Evolutionary conservation across 2,888 invertebrate genomes (phyloP), one percentile per base, ranked within the genome.

Genomic region (Dynastes maya): DNA sequence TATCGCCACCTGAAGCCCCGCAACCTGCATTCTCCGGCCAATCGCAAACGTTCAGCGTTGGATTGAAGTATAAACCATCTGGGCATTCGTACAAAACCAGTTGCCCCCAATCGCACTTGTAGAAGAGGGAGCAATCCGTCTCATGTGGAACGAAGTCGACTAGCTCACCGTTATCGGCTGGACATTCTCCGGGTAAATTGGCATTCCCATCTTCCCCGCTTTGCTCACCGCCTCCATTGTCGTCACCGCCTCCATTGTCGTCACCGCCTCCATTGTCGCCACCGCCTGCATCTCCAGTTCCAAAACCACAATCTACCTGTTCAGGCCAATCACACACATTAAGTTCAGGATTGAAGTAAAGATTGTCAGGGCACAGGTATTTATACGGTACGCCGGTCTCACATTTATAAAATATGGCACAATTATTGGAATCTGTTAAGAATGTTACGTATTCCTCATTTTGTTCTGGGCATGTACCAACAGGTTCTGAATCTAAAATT

Each of bases 61-160:
- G 72, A 37, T 79, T 80, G 51, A 80, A 80, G 67, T 80, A 77
- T 2, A 80, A 49, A 22, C 71, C 65, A 11, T 45, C 67, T 1
- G 76, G 79, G 49, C n/a, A 32, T 32, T 32, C 3, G 13, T n/a
- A n/a, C 11, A 76, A 49, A 11, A 76, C 67, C 0, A 40, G 61
- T 2, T 40, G 32, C 11, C 79, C 79, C 58, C 55, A 53, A 70
- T n/a, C n/a, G n/a, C 80, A 79, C 29, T 72, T 68, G 61, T 80
- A 80, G 53, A 79, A 80, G 27, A 76, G 75, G 6, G 78, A 68
- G 74, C 80, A 80, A 49, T 80, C 77, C 51, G 61, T 77, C 74
- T 80, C 77, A 27, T 77, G 79, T 37, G 80, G 77, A 13, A 78
- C 2, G 55, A 3, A 11, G 70, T 75, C 11, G 77, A 32, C 58